These are phyloP conservation scores for Drosophila tropicalis DNA, from an alignment of 1,140 invertebrate species.

Conservation along the genomic window DNA sequence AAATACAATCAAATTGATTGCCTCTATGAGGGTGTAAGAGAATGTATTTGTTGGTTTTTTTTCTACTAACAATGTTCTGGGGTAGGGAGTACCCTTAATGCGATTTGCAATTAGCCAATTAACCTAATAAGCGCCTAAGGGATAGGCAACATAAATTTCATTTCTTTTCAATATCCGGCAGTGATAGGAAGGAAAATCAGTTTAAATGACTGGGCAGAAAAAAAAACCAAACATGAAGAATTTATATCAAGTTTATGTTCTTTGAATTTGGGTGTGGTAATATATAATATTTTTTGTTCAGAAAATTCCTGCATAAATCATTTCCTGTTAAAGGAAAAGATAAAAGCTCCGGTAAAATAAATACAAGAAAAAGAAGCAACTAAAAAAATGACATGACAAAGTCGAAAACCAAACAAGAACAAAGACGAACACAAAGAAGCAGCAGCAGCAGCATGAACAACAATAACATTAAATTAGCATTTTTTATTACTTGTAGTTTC, in stretches of 20 bases:
- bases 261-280: slow-evolving; percentile 45
- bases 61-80: slow-evolving; percentile 11
- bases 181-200: slow-evolving; percentile 70
- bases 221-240: slow-evolving; percentile 16
- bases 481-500: slow-evolving; percentile 80
- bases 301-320: slow-evolving; percentile 75
- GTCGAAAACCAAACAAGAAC: slow-evolving; percentile 47
- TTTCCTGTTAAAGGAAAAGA: slow-evolving; percentile 69
- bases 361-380: slow-evolving; percentile 31
- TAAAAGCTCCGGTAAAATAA: slow-evolving; percentile 55
- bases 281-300: slow-evolving; percentile 56
- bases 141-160: not conserved
- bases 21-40: slow-evolving; percentile 26
- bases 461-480: slow-evolving; percentile 81
- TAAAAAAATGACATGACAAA: slow-evolving; percentile 55
- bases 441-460: slow-evolving; percentile 49
- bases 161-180: slow-evolving; percentile 64
- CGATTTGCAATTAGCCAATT: slow-evolving; percentile 74
- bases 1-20: slow-evolving; percentile 80
- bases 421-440: slow-evolving; percentile 47
- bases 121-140: slow-evolving; percentile 35
- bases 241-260: slow-evolving; percentile 32
- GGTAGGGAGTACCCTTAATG: slow-evolving; percentile 39
- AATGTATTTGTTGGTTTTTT: slow-evolving; percentile 21
- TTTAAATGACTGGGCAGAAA: slow-evolving; percentile 67